Conservation (phyloP, 2,888 invertebrate genomes). For the Sipha maydis region DNA sequence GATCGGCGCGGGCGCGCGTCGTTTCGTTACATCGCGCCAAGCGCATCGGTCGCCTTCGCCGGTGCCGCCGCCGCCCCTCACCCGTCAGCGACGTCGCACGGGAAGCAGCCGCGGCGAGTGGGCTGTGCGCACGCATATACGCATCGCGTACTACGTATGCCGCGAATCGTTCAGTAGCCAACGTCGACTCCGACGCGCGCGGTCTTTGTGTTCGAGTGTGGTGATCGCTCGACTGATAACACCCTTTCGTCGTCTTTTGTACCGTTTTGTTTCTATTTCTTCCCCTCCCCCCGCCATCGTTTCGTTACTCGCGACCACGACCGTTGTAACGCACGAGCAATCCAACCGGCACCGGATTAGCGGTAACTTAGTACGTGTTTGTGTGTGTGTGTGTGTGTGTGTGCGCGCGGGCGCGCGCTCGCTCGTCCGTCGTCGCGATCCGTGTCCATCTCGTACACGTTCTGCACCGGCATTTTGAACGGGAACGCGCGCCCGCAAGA, state of each 20-base stretch:
- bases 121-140: too few species aligned
- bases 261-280: too few species aligned
- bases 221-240: not conserved
- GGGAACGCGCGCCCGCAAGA: not conserved
- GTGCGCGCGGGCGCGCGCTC: not conserved
- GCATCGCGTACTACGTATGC: not conserved
- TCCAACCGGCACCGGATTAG: too few species aligned
- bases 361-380: not conserved
- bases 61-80: not conserved
- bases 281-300: too few species aligned
- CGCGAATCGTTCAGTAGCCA: conserved; percentile 49
- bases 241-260: not conserved
- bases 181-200: conserved; percentile 11
- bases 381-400: not conserved
- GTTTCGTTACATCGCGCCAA: not conserved
- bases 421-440: not conserved
- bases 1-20: not conserved
- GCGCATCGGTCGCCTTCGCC: conserved; percentile 7
- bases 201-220: not conserved
- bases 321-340: too few species aligned
- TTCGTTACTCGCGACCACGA: too few species aligned
- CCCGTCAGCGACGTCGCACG: not conserved
- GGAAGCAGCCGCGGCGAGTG: not conserved
- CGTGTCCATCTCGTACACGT: too few species aligned
- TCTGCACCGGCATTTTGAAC: not conserved